Base-by-base conservation (phyloP, 53 echinoderm and acorn worm species). In the Stichopus horrens region DNA sequence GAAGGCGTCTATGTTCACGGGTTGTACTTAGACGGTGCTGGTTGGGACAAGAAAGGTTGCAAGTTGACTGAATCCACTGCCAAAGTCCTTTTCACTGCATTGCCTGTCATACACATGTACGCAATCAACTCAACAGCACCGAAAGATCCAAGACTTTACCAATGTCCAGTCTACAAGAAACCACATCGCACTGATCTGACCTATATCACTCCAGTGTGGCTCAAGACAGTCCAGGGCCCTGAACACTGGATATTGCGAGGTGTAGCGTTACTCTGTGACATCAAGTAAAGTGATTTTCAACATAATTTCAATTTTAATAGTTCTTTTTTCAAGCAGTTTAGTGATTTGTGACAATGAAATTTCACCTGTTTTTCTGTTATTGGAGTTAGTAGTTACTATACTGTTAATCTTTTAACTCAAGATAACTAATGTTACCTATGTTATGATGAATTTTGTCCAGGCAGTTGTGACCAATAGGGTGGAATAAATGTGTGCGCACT, bases 21-120 rank as follows among this genome's bases (percentile, higher is more conserved):
- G 1, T 81, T 96, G 22, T 95, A 90, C 93, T 86, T 98, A 9
- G 98, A 98, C 52, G 98, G 98, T 52, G 98, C 98, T 7, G 98
- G 98, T 79, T 98, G 98, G 98, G 98, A 98, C 88, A 90, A 95
- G 52, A 94, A 93, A 23, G 95, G 95, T 92, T 98, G 98, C 90
- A 95, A 95, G 89, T 94, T 98, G 74, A 91, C 95, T 52, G 98
- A 98, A 19, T 93, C 98, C 66, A 92, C 94, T 5, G 93, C 98
- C 63, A 98, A 98, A 88, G 98, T 98, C 9, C 94, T 98, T 59
- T 98, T 98, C 91, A 95, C 90, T 21, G 94, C 94, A 6, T 94
- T 98, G 3, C 98, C 98, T 1, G 98, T 98, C 54, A 93, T 93
- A 76, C 98, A 98, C 80, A 94, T 98, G 78, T 98, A 95, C 58